Evolutionary conservation across 2,797 vertebrate species (phyloP).

Genomic region (Gephyroberyx darwinii): DNA sequence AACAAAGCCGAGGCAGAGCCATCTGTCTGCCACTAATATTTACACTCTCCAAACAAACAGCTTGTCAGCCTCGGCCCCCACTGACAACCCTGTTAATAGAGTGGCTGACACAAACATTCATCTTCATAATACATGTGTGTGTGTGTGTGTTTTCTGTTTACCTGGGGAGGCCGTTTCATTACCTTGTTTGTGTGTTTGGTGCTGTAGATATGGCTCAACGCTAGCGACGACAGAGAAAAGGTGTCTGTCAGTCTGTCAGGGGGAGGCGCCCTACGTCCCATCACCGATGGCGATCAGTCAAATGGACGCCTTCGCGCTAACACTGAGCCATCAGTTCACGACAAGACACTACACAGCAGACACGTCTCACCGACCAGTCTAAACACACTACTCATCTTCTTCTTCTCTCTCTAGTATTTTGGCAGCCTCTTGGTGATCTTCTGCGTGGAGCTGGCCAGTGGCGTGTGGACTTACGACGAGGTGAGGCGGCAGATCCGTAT

Average conservation of each 20-base stretch:
- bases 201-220: not conserved
- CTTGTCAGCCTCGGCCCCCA: constrained; percentile 33
- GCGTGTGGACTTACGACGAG: constrained; percentile 95
- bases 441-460: constrained; percentile 94
- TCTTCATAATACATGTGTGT: constrained; percentile 54
- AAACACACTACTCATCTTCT: not conserved
- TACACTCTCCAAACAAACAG: constrained; percentile 68
- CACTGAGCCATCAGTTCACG: not conserved
- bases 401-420: constrained; percentile 86
- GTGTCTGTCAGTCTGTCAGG: not conserved
- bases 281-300: constrained; percentile 15
- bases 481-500: constrained; percentile 52
- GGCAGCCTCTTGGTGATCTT: constrained; percentile 95
- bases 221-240: not conserved
- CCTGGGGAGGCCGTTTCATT: constrained; percentile 9
- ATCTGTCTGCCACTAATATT: constrained; percentile 68
- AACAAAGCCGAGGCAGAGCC: constrained; percentile 36
- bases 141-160: constrained; percentile 31
- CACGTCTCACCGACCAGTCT: not conserved
- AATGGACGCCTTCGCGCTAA: not conserved
- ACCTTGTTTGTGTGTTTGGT: not conserved
- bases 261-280: constrained; percentile 4
- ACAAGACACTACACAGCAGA: not conserved
- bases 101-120: constrained; percentile 53
- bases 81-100: constrained; percentile 35